phyloP scores from a whole-genome alignment of 2,888 invertebrate species.

The Drosophila diplacantha region DNA sequence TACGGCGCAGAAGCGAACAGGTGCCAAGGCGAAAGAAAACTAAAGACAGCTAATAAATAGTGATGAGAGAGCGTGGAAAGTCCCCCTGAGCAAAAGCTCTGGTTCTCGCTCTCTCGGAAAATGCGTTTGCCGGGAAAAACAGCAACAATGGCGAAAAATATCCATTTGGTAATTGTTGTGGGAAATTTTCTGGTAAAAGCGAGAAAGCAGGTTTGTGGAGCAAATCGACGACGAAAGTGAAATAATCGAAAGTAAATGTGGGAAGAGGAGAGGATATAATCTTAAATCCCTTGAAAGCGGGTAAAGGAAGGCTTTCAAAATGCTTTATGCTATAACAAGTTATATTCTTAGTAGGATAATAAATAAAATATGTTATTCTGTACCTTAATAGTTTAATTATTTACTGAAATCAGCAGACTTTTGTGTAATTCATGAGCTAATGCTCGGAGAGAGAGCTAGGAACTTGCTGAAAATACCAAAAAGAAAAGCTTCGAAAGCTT shows the following conservation, averaged over 20 bases:
- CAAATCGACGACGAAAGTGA: slow-evolving; percentile 56
- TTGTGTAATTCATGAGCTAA: slow-evolving; percentile 5
- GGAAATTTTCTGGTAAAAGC: slow-evolving; percentile 42
- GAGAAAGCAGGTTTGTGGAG: slow-evolving; percentile 61
- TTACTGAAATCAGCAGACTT: slow-evolving; percentile 6
- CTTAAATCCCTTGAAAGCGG: not conserved
- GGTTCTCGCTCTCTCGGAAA: slow-evolving; percentile 13
- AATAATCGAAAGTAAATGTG: slow-evolving; percentile 39
- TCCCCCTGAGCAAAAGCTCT: slow-evolving; percentile 17
- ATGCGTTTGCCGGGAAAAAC: slow-evolving; percentile 28
- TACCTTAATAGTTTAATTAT: not conserved
- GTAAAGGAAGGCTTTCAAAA: too few relatives aligned
- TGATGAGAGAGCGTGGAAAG: slow-evolving; percentile 15
- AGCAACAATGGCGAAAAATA: slow-evolving; percentile 33
- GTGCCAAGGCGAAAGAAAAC: slow-evolving; percentile 33
- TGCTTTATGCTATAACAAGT: not conserved
- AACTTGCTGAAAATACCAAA: slow-evolving; percentile 31
- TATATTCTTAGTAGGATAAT: too few relatives aligned
- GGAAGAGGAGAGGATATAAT: slow-evolving; percentile 17
- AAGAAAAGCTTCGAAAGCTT: slow-evolving; percentile 36
- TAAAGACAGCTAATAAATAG: slow-evolving; percentile 13
- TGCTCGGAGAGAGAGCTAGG: not conserved
- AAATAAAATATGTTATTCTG: not conserved
- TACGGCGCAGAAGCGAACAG: slow-evolving; percentile 39
- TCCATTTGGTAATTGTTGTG: slow-evolving; percentile 46